These are phyloP conservation scores for Aelia acuminata DNA, from an alignment of 2,888 invertebrate species.

Conservation along the genomic window DNA sequence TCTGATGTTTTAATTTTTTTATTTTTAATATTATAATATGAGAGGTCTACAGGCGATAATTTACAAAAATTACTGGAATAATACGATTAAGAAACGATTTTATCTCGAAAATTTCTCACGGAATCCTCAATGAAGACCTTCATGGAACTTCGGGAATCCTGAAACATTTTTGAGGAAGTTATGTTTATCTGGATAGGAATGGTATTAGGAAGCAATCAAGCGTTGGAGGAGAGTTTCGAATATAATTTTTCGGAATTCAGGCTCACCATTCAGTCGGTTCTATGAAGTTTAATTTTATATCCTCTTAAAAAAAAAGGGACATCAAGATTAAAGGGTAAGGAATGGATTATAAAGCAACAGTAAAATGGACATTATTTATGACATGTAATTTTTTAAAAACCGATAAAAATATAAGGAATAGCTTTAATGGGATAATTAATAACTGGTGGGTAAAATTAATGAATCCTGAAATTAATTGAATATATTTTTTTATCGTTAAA, in stretches of 20 bases:
- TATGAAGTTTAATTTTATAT: neutral
- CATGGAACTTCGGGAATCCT: neutral
- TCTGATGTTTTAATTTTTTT: neutral
- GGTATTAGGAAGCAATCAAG: neutral
- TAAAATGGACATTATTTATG: neutral
- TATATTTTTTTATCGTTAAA: too few relatives aligned
- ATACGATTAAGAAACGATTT: neutral
- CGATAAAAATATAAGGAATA: too few relatives aligned
- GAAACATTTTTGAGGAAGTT: neutral
- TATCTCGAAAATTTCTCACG: constrained; percentile 33
- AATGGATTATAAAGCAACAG: neutral
- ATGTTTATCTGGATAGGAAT: constrained; percentile 1
- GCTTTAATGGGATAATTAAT: too few relatives aligned
- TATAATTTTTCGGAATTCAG: neutral
- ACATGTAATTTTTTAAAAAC: too few relatives aligned
- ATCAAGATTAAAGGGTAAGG: neutral
- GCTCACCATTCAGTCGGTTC: neutral
- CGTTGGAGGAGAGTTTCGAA: neutral
- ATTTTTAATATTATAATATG: constrained; percentile 5
- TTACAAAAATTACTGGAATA: neutral
- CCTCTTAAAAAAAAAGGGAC: neutral
- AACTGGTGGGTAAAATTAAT: too few relatives aligned
- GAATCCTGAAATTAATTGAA: too few relatives aligned
- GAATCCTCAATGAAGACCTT: neutral
- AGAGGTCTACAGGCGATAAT: neutral